Evolutionary conservation across 1,140 invertebrate species (phyloP).

Genomic region (Theocolax elegans): DNA sequence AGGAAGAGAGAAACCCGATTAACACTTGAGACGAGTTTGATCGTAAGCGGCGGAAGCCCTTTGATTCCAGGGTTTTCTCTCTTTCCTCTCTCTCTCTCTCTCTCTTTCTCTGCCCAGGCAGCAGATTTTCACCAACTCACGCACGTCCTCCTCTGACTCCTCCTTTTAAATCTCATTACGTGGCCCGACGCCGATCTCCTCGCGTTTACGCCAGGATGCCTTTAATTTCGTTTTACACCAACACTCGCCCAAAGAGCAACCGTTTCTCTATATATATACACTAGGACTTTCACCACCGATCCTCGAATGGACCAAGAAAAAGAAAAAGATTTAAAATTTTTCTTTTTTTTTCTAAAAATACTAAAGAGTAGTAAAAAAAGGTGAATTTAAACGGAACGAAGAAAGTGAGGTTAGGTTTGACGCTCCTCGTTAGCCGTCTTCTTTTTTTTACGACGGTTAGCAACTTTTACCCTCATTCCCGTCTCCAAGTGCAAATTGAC

Average conservation of each 20-base stretch:
- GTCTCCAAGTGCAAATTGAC: too few relatives aligned
- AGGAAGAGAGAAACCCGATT: constrained; percentile 6
- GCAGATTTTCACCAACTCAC: constrained; percentile 26
- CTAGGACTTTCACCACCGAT: too few relatives aligned
- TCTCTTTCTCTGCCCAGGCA: neutral
- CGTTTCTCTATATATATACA: too few relatives aligned
- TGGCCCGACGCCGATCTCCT: constrained; percentile 9
- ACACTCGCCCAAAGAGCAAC: neutral
- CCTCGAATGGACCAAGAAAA: neutral
- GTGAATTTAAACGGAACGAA: neutral
- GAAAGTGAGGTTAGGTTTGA: too few relatives aligned
- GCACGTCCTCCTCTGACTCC: neutral
- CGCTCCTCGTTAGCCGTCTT: too few relatives aligned
- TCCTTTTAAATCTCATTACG: constrained; percentile 44
- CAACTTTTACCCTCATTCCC: too few relatives aligned
- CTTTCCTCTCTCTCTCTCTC: neutral
- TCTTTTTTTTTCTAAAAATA: too few relatives aligned
- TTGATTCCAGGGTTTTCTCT: neutral
- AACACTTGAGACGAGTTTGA: constrained; percentile 17
- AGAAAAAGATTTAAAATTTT: too few relatives aligned
- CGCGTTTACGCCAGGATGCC: constrained; percentile 17
- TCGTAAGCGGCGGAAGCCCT: constrained; percentile 1
- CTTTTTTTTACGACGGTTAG: too few relatives aligned
- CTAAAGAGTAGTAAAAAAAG: too few relatives aligned
- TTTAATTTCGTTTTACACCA: constrained; percentile 35